These are phyloP conservation scores for Calcarius ornatus DNA, from an alignment of 2,113 vertebrate genomes.

Conservation along the genomic window DNA sequence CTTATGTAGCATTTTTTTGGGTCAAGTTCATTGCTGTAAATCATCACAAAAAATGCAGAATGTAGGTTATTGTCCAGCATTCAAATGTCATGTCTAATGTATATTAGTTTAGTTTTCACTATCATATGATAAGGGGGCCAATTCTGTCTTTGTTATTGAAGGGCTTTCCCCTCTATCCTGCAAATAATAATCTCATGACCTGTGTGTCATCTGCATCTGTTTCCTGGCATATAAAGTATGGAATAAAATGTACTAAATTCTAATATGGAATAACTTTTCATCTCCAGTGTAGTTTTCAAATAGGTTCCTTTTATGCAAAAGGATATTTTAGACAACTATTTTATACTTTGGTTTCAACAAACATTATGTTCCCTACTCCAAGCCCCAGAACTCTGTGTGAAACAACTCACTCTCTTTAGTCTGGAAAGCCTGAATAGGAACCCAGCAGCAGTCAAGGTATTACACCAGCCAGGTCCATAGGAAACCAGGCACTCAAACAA, in stretches of 20 bases:
- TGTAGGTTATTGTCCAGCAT: neutral
- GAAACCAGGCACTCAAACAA: neutral
- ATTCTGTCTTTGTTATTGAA: neutral
- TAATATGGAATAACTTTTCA: neutral
- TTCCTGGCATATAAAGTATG: neutral
- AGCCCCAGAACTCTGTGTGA: neutral
- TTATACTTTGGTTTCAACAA: neutral
- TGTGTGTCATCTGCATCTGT: neutral
- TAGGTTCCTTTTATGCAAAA: neutral
- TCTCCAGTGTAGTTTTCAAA: neutral
- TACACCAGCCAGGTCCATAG: neutral
- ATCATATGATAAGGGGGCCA: neutral
- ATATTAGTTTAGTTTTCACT: neutral
- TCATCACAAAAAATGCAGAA: neutral
- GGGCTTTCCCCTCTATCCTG: neutral
- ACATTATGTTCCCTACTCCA: neutral
- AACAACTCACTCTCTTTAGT: neutral
- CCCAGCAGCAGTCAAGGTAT: neutral
- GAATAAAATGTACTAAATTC: neutral
- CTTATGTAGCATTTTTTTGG: neutral
- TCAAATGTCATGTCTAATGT: neutral
- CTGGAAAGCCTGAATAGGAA: neutral
- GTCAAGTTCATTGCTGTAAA: constrained; percentile 18
- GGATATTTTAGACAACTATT: neutral
- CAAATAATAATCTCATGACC: neutral